Percentiles rank a stretch among this genome's conserved stretches.
phyloP scores from a whole-genome alignment of 2,113 vertebrate species.

The Passer montanus region DNA sequence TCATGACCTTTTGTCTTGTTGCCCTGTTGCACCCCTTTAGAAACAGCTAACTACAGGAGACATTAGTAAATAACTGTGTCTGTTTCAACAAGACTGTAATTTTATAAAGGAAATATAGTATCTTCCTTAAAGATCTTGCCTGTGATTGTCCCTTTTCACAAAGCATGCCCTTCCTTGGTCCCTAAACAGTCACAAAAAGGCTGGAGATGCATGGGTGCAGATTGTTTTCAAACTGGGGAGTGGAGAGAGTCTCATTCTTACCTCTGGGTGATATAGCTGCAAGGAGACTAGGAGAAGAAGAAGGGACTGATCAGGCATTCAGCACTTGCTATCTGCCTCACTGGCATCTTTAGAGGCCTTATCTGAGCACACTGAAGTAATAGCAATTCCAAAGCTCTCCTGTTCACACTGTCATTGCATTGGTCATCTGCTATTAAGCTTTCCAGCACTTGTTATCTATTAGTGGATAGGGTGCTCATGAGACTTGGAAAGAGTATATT shows the following conservation, averaged over 20 bases:
- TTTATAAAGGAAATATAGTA: neutral
- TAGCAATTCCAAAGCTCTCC: conserved; percentile 30
- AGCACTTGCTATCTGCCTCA: conserved; percentile 5
- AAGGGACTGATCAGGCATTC: conserved; percentile 32
- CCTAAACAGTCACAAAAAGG: neutral
- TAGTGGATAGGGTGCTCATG: neutral
- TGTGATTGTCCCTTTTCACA: neutral
- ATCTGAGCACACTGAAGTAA: conserved; percentile 37
- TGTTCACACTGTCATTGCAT: neutral
- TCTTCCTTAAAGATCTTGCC: neutral
- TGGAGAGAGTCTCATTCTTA: neutral
- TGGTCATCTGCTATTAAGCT: conserved; percentile 50
- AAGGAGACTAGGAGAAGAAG: neutral
- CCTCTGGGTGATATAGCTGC: neutral
- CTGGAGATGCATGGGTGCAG: neutral
- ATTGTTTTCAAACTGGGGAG: neutral
- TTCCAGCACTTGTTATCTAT: conserved; percentile 29
- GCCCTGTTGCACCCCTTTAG: neutral
- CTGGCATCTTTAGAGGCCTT: conserved; percentile 27
- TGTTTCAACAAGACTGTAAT: neutral
- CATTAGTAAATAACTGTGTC: neutral
- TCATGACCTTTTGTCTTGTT: neutral
- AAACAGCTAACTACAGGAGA: neutral
- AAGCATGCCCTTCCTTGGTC: neutral
- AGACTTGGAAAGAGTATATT: neutral